Base-by-base conservation (phyloP, 37 sponge, comb jelly and placozoan species). In the Diacarnus erythraeanus region DNA sequence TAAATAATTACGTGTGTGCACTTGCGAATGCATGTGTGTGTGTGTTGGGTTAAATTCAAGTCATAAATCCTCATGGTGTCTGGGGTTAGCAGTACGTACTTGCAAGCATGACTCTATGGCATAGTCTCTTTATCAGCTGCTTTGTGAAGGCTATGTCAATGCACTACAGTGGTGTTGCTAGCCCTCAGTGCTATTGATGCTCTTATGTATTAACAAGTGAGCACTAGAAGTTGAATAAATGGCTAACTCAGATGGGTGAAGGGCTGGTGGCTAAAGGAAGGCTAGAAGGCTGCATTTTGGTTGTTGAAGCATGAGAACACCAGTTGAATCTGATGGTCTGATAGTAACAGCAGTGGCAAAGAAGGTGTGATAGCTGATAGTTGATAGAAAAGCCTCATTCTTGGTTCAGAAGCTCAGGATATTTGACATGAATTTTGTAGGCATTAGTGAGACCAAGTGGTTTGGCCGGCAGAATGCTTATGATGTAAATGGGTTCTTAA, bases 391-490 rank as follows among this genome's bases (percentile, higher is more conserved):
- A 17, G 57, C 71, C 47, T 30, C 35, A 21, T 54, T 80, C 26
- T 43, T 80, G 80, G 80, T 80, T 31, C 71, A 80, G 36, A 51
- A 80, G 57, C 71, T 80, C n/a, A 69, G 69, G 38, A 61, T 25
- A 12, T 73, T 61, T 37, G 57, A 35, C 26, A 59, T 77, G 77
- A 77, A 67, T 70, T 58, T 80, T 27, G 27, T 30, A 29, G 71
- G 80, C 26, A 79, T 79, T 51, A 80, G 81, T 80, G 81, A 69
- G 81, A 80, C 71, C 35, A 80, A 69, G 72, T 80, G 81, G 81
- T 80, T 80, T 80, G 81, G 81, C n/a, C n/a, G 81, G 56, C 56
- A 80, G 56, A 59, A 41, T 31, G 59, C 69, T 21, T 80, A 80
- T 70, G 72, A 67, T 29, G 81, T 80, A 17, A 59, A 79, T 23